Conservation (phyloP, 2,113 vertebrate genomes). For the Zosterops japonicus region DNA sequence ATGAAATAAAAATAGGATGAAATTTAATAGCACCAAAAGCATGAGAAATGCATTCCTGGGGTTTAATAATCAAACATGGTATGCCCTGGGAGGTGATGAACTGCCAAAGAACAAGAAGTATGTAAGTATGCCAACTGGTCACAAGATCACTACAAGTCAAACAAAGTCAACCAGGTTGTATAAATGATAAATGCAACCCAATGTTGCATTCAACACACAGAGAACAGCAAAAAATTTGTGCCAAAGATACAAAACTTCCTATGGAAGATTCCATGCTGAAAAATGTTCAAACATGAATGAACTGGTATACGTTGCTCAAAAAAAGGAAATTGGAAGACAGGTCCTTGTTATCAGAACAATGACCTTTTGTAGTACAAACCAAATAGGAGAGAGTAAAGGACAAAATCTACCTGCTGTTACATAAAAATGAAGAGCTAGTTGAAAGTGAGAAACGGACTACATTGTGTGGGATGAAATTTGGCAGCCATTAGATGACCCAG, state of each 20-base stretch:
- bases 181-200: neutral
- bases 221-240: neutral
- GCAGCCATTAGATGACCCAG: neutral
- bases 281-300: neutral
- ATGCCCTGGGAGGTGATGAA: neutral
- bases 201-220: neutral
- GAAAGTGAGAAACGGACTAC: neutral
- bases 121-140: neutral
- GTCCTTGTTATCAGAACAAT: neutral
- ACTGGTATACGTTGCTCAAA: neutral
- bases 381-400: neutral
- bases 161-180: neutral
- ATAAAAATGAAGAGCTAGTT: neutral
- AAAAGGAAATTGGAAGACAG: neutral
- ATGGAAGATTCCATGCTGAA: neutral
- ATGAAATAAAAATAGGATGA: neutral
- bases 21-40: neutral
- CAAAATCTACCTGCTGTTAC: neutral
- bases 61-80: neutral
- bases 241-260: neutral
- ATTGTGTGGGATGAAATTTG: neutral
- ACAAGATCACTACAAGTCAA: neutral
- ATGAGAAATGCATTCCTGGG: neutral
- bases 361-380: neutral
- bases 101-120: neutral